Conservation (phyloP, 2,888 invertebrate genomes). For the Cynaeus angustus region DNA sequence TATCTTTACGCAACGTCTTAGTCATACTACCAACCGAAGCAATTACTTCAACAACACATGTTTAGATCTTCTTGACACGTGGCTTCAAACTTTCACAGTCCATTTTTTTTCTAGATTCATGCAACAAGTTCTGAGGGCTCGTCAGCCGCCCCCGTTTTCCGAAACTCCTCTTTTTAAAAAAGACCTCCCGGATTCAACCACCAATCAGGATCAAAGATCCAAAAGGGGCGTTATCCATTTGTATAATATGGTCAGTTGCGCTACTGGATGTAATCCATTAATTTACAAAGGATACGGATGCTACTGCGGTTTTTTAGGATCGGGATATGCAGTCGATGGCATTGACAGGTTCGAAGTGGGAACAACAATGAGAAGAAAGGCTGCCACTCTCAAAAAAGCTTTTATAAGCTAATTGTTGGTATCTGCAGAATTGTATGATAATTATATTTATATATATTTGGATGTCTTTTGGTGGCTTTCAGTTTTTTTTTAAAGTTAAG, state of each 20-base stretch:
- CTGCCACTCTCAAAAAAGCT: too few relatives aligned
- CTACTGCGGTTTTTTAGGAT: conserved; percentile 91
- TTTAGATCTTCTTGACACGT: background rate
- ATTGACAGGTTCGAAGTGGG: conserved; percentile 79
- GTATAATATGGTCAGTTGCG: conserved; percentile 90
- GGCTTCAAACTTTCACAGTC: background rate
- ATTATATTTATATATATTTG: too few relatives aligned
- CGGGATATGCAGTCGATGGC: conserved; percentile 85
- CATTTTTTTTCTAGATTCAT: background rate
- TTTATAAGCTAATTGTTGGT: too few relatives aligned
- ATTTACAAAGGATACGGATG: conserved; percentile 92
- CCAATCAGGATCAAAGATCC: conserved; percentile 69
- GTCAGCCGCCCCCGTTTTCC: conserved; percentile 1
- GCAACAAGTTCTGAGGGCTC: background rate
- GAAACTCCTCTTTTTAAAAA: conserved; percentile 1
- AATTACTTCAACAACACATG: too few relatives aligned
- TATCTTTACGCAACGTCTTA: background rate
- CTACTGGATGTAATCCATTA: conserved; percentile 89
- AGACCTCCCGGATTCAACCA: background rate
- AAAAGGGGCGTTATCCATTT: conserved; percentile 86
- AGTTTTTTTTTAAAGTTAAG: too few relatives aligned
- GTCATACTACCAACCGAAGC: too few relatives aligned
- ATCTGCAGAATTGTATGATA: too few relatives aligned
- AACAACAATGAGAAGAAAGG: too few relatives aligned
- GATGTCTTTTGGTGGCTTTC: too few relatives aligned